These are phyloP conservation scores for Albula glossodonta DNA, from an alignment of 2,113 vertebrate species.

Conservation along the genomic window DNA sequence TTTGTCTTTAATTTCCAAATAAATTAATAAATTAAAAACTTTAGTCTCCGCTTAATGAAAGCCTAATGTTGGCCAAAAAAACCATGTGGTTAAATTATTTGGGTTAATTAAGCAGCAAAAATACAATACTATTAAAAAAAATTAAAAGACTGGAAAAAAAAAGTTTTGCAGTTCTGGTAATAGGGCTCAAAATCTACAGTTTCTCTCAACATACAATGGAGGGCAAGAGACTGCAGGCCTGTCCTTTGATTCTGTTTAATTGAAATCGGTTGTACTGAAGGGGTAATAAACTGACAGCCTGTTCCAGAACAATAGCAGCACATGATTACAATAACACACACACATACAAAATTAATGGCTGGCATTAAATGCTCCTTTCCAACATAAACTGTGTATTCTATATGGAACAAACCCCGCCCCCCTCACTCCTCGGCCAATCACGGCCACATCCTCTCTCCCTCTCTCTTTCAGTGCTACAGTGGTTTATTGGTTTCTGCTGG, in stretches of 20 bases:
- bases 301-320: conserved; percentile 25
- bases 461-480: neutral
- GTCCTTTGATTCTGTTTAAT: conserved; percentile 18
- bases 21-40: conserved; percentile 65
- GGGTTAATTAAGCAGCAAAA: conserved; percentile 53
- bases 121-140: conserved; percentile 10
- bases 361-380: conserved; percentile 30
- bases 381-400: conserved; percentile 23
- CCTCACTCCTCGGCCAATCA: neutral
- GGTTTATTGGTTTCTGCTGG: neutral
- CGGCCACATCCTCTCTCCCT: neutral
- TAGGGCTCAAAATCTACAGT: neutral
- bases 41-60: conserved; percentile 59
- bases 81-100: conserved; percentile 47
- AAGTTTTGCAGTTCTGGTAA: neutral
- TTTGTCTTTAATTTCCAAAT: conserved; percentile 51
- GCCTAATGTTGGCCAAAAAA: conserved; percentile 30
- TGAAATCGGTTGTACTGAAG: conserved; percentile 1
- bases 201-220: neutral
- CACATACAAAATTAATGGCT: conserved; percentile 29
- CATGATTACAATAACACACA: conserved; percentile 33
- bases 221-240: neutral
- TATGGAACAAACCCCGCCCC: neutral
- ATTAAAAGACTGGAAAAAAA: conserved; percentile 10
- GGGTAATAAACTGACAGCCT: conserved; percentile 20